Conservation (phyloP, 2,888 invertebrate species). For the Rotaria magnacalcarata region DNA sequence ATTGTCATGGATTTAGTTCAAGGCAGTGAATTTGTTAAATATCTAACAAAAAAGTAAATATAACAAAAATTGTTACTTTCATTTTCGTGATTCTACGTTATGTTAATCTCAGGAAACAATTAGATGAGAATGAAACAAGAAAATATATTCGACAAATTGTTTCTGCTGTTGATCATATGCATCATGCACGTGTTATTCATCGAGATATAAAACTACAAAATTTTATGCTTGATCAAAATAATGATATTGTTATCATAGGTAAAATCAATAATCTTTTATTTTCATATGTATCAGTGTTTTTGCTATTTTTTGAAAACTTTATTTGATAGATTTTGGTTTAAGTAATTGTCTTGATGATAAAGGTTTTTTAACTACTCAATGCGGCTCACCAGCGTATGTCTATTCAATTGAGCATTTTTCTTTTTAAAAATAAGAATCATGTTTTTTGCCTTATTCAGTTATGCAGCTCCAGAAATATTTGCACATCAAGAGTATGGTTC, state of each 20-base stretch:
- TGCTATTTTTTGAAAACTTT: neutral
- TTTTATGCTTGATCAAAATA: constrained; percentile 51
- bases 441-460: neutral
- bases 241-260: constrained; percentile 54
- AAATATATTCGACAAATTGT: constrained; percentile 53
- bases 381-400: constrained; percentile 55
- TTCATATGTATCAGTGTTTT: too few species aligned
- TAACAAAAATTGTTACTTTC: too few species aligned
- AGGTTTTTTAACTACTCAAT: constrained; percentile 52
- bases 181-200: constrained; percentile 49
- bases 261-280: constrained; percentile 40
- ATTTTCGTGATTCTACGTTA: too few species aligned
- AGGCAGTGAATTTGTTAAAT: constrained; percentile 52
- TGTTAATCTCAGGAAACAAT: constrained; percentile 48
- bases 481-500: constrained; percentile 53
- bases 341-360: constrained; percentile 52
- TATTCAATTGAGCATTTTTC: constrained; percentile 49
- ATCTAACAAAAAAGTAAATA: constrained; percentile 49
- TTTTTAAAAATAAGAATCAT: constrained; percentile 46
- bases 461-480: constrained; percentile 48
- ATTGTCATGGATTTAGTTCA: constrained; percentile 53
- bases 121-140: constrained; percentile 52
- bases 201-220: constrained; percentile 55
- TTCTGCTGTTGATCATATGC: constrained; percentile 53
- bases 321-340: constrained; percentile 52